Evolutionary conservation across 1,140 invertebrate species (phyloP).

Genomic region (Parapsyche elsis): DNA sequence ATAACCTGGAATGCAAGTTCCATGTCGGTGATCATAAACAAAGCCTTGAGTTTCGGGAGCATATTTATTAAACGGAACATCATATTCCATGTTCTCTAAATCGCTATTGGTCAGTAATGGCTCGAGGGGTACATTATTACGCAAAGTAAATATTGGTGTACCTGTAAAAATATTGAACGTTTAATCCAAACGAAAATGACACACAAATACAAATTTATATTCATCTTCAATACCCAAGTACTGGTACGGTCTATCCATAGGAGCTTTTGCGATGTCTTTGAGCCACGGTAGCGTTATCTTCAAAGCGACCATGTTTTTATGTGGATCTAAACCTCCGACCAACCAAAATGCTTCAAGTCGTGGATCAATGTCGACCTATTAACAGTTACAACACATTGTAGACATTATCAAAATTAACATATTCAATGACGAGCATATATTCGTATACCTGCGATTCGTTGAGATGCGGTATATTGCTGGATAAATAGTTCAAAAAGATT

Average conservation of each 20-base stretch:
- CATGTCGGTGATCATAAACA: constrained; percentile 67
- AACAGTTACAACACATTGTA: constrained; percentile 55
- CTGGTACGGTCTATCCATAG: neutral
- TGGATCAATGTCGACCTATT: constrained; percentile 76
- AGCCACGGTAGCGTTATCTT: neutral
- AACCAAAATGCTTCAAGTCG: constrained; percentile 84
- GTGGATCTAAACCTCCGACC: constrained; percentile 74
- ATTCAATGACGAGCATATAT: neutral
- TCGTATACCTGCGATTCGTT: constrained; percentile 67
- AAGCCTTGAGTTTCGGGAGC: constrained; percentile 72
- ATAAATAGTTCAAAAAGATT: constrained; percentile 70
- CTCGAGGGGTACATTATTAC: constrained; percentile 72
- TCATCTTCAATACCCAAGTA: constrained; percentile 44
- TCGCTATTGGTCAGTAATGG: constrained; percentile 71
- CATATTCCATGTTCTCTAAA: constrained; percentile 67
- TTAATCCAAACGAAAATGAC: no score
- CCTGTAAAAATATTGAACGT: constrained; percentile 64
- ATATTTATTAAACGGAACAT: constrained; percentile 69
- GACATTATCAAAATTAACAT: neutral
- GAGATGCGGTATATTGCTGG: constrained; percentile 70
- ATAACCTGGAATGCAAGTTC: constrained; percentile 79
- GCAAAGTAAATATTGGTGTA: constrained; percentile 73
- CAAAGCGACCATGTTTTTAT: constrained; percentile 45
- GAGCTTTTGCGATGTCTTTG: neutral
- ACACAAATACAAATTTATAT: no score